phyloP scores from a whole-genome alignment of 2,797 vertebrate species.

The Choloepus didactylus region DNA sequence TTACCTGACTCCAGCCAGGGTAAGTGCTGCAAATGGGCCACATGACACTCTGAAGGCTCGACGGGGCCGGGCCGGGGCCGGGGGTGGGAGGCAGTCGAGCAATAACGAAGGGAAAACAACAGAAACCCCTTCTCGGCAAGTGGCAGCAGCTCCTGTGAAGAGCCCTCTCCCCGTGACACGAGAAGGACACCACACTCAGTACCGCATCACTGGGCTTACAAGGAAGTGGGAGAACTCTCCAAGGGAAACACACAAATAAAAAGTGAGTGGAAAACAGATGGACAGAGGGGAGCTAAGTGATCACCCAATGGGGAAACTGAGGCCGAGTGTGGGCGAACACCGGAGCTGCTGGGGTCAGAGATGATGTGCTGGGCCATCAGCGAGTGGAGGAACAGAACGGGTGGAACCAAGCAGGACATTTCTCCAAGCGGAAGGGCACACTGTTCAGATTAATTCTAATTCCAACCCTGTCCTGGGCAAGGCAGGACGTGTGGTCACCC shows the following conservation, averaged over 20 bases:
- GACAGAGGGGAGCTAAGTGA: not conserved
- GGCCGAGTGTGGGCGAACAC: not conserved
- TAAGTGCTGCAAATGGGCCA: no score
- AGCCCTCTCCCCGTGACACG: not conserved
- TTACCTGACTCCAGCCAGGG: no score
- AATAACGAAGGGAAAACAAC: not conserved
- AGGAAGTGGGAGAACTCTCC: not conserved
- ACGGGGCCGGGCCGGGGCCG: no score
- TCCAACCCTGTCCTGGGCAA: not conserved
- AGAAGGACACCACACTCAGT: no score
- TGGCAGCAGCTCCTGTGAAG: no score
- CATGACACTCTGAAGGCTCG: no score
- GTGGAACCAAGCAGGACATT: not conserved
- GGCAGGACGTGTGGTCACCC: not conserved
- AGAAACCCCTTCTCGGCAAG: not conserved
- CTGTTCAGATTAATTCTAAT: not conserved
- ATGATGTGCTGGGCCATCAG: not conserved
- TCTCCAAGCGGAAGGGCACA: not conserved
- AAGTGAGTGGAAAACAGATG: not conserved
- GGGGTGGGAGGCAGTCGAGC: no score
- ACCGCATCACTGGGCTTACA: no score
- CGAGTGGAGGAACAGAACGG: not conserved
- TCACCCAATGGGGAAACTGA: fast-evolving
- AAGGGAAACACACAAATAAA: not conserved
- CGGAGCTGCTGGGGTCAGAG: no score